Evolutionary conservation across 2,797 vertebrate genomes (phyloP).

Genomic region (Chiroxiphia lanceolata): DNA sequence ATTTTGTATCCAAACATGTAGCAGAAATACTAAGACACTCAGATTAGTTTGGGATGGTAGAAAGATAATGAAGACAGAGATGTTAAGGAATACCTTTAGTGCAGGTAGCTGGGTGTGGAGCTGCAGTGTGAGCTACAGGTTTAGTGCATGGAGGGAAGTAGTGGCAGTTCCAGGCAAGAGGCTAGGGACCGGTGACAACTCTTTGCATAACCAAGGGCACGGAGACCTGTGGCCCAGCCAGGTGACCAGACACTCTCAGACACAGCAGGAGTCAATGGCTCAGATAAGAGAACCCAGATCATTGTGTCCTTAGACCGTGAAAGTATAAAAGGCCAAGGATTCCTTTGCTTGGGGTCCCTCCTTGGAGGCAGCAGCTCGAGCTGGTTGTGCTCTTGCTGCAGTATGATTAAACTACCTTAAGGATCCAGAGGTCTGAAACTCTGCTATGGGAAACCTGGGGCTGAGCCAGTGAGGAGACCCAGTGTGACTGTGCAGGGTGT

Average conservation of each 20-base stretch:
- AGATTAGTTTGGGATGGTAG: not conserved
- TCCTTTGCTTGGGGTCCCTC: rapidly evolving
- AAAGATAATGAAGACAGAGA: not conserved
- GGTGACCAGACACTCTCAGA: rapidly evolving
- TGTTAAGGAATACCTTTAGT: not conserved
- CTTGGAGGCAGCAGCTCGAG: not conserved
- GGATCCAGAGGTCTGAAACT: not conserved
- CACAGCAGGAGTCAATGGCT: not conserved
- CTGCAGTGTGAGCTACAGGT: not conserved
- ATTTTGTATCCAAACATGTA: not conserved
- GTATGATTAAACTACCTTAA: not conserved
- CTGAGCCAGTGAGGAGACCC: not conserved
- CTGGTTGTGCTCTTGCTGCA: not conserved
- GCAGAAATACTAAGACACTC: not conserved
- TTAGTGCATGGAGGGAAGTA: not conserved
- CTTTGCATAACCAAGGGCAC: not conserved
- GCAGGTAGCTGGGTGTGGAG: not conserved
- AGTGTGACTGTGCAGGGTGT: not conserved
- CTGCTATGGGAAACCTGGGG: not conserved
- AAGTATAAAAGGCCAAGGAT: not conserved
- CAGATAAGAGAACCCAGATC: not conserved
- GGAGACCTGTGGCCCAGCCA: not conserved
- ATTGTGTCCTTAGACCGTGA: not conserved
- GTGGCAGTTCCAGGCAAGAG: too few species aligned
- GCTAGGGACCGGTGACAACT: rapidly evolving